phyloP scores from a whole-genome alignment of 1,140 invertebrate genomes.

The Steinernema khuongi region DNA sequence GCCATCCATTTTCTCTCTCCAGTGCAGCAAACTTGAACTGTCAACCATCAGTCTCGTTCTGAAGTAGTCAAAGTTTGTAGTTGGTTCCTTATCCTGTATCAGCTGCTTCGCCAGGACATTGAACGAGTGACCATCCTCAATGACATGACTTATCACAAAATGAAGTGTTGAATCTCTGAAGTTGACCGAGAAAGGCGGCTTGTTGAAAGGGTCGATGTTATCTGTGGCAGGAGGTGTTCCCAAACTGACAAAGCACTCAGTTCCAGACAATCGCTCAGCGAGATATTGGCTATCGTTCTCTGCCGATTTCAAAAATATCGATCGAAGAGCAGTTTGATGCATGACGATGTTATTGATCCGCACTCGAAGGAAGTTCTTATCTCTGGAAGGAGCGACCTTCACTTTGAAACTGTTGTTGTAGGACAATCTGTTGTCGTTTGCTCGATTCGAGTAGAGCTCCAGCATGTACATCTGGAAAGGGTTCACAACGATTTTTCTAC shows the following conservation, averaged over 20 bases:
- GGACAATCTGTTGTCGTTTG: background rate
- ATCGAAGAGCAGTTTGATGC: background rate
- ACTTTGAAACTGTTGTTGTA: background rate
- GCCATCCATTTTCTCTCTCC: background rate
- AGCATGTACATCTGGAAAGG: background rate
- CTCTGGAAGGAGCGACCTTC: background rate
- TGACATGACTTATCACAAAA: constrained; percentile 19
- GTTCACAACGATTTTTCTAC: background rate
- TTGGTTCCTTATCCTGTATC: background rate
- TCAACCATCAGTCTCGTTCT: background rate
- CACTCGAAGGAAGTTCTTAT: background rate
- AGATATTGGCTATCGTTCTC: background rate
- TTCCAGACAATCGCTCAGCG: background rate
- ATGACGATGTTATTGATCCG: background rate
- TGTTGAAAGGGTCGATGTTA: background rate
- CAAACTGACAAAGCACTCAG: background rate
- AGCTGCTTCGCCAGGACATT: constrained; percentile 23
- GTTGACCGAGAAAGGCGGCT: background rate
- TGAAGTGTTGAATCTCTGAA: background rate
- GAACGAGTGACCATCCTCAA: constrained; percentile 30
- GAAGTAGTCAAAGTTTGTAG: background rate
- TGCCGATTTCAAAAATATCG: background rate
- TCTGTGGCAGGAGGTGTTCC: background rate
- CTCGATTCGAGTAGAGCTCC: background rate
- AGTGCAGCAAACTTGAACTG: background rate